Conservation (phyloP, 2,797 vertebrate species). For the Pipistrellus pipistrellus region DNA sequence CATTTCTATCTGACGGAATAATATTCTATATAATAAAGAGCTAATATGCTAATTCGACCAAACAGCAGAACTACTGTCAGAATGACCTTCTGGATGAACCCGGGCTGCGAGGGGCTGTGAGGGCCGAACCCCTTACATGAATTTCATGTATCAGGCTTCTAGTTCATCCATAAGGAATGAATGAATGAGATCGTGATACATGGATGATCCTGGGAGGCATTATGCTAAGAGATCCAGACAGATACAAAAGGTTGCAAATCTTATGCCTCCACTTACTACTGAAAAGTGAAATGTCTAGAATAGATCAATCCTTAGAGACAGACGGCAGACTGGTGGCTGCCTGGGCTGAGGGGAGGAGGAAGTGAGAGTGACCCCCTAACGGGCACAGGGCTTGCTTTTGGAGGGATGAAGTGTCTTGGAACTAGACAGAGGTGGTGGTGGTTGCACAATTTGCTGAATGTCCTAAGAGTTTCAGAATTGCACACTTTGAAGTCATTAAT, state of each 20-base stretch:
- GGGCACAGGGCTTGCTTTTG: neutral
- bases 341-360: no score
- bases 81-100: no score
- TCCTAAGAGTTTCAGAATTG: neutral
- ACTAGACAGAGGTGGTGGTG: neutral
- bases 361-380: neutral
- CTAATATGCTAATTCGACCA: no score
- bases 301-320: neutral
- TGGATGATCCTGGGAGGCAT: neutral
- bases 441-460: neutral
- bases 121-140: no score
- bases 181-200: neutral
- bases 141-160: no score
- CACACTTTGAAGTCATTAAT: neutral
- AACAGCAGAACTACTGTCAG: no score
- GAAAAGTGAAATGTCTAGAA: neutral
- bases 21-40: no score
- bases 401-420: neutral
- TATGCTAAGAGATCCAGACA: neutral
- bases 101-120: no score
- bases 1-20: neutral
- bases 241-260: neutral
- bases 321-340: neutral
- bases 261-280: neutral
- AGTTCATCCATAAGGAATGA: neutral